Base-by-base conservation (phyloP, 2,888 invertebrate species). In the Amphiduros pacificus region DNA sequence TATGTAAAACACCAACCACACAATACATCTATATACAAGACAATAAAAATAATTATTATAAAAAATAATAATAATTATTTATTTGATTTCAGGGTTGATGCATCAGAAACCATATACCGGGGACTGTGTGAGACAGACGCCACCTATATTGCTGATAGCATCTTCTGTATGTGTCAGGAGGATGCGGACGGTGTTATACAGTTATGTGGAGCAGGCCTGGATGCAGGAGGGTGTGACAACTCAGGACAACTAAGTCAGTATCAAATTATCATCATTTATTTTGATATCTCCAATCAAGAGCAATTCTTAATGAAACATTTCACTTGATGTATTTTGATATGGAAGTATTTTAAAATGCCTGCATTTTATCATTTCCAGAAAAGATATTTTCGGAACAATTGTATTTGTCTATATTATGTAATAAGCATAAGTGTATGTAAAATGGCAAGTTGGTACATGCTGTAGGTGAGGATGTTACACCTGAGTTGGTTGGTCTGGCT, bases 161-260 rank as follows among this genome's bases (percentile, higher is more conserved):
- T 54, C 54, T 54, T 22, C 54, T 54, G 54, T 54, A 36, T 32
- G 24, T 54, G 54, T 54, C n/a, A 32, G 54, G 54, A 54, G 9
- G 54, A 36, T 5, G 22, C 22, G 5, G 20, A 2, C 3, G n/a
- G 32, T 24, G 9, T 32, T 3, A n/a, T n/a, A n/a, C n/a, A n/a
- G n/a, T n/a, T n/a, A n/a, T 54, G 54, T 20, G 31, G 20, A 31
- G 24, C 17, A 17, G 32, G 36, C 24, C 31, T 31, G 31, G 24
- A 54, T 29, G 17, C 54, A 2, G 31, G 3, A 14, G 26, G 20
- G 14, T 54, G 54, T n/a, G n/a, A n/a, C n/a, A n/a, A n/a, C n/a
- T n/a, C n/a, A n/a, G n/a, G n/a, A n/a, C n/a, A n/a, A n/a, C n/a
- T n/a, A n/a, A n/a, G n/a, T n/a, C n/a, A n/a, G n/a, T n/a, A n/a